Base-by-base conservation (phyloP, 2,113 vertebrate genomes). In the Sapayoa aenigma region DNA sequence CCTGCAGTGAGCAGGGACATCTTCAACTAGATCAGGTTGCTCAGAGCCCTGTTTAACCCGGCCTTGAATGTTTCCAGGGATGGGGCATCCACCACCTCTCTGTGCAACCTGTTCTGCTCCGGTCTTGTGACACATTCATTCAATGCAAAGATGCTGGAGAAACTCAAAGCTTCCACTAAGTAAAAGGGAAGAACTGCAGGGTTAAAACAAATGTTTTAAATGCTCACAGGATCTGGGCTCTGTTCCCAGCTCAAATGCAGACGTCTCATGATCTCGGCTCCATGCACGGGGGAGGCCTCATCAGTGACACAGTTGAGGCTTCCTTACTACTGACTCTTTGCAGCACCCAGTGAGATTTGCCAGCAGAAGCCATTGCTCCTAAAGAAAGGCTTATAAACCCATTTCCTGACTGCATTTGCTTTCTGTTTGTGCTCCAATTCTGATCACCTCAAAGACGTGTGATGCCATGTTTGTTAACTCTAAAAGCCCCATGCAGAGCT, bases 191-290 rank as follows among this genome's bases (percentile, higher is more conserved):
- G 71, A 75, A 52, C 85, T 42, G 37, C 6, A 5, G 33, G 47
- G 47, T 80, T 72, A 81, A 60, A 67, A 79, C 33, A 62, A 37
- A 52, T 28, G 65, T 72, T 81, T 25, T 21, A 39, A 84, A 58
- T 0, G 17, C 63, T 80, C 91, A 63, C 53, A 63, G 73, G 63
- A 22, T 31, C 91, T 42, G 53, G 84, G 91, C 87, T 68, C 65
- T 58, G 75, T 68, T 93, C 87, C 91, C 87, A 88, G 79, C 73
- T n/a, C 78, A 39, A 31, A 21, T 35, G 37, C 58, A 91, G 94
- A 88, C 72, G 69, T 81, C 69, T 84, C 33, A 7, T 88, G 84
- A 67, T 31, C 84, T 88, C 84, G 44, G 69, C 37, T 42, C 60
- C 41, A 20, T 23, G 41, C 56, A 5, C 1, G 17, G 23, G 9